Base-by-base conservation (phyloP, 2,797 vertebrate genomes). In the Selene dorsalis region DNA sequence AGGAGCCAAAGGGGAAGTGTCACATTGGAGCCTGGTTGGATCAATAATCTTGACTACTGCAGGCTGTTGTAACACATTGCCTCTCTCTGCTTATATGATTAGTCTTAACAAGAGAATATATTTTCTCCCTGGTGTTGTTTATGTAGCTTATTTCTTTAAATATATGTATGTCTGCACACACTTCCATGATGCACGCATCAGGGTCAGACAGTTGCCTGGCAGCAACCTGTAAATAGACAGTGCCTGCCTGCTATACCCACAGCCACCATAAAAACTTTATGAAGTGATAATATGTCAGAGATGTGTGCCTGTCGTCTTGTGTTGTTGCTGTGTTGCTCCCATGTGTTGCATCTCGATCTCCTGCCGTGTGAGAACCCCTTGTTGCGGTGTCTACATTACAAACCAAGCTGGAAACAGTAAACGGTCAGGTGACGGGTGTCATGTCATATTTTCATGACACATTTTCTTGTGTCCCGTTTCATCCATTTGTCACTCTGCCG, bases 121-220 rank as follows among this genome's bases (percentile, higher is more conserved):
- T 24, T 60, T 59, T 13, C 30, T 55, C 8, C 20, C 6, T 50
- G n/a, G n/a, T 74, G 55, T 74, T 58, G 38, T 32, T 6, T 56
- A 24, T 62, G 48, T 39, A 39, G 38, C 11, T 39, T 11, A 12
- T 66, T 28, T 35, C 7, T 35, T 35, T 38, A 4, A 20, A n/a
- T 52, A 22, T 41, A 14, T 17, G n/a, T 7, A 2, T 56, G 41
- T 47, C n/a, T n/a, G 30, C 30, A 35, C 32, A 9, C 32, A 35
- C 41, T 48, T 32, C 20, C 53, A 70, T 48, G 53, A 58, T 69
- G 69, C 58, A 48, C 32, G 52, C 47, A 32, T 82, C 69, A 61
- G 75, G 84, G 73, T 85, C 64, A 82, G 69, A 72, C 79, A 47
- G 88, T 91, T 89, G 84, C 88, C 71, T 77, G 84, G 89, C 88